A percentile compares a stretch with the other conserved stretches of the same genome.
Evolutionary conservation across 2,888 invertebrate species (phyloP).

Genomic region (Oasisia sp.): DNA sequence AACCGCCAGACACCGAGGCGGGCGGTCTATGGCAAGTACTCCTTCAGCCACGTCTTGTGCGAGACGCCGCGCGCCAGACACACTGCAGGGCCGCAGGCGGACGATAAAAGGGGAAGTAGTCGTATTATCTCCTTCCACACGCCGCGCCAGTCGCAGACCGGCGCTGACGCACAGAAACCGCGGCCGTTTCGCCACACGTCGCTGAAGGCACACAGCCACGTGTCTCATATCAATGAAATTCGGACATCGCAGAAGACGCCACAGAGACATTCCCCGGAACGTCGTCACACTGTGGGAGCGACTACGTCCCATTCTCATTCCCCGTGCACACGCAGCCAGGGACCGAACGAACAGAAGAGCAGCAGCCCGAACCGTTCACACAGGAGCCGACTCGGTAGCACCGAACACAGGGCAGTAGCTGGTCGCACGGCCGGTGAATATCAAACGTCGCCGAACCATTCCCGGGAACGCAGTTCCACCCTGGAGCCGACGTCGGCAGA

Average conservation of each 20-base stretch:
- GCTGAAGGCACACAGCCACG: neutral
- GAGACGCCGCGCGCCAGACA: neutral
- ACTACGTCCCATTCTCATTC: neutral
- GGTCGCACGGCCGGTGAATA: neutral
- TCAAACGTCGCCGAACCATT: too few species aligned
- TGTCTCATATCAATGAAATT: too few species aligned
- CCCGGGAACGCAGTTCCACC: too few species aligned
- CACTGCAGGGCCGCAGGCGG: neutral
- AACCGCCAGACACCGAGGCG: neutral
- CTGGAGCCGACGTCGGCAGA: too few species aligned
- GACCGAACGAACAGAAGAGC: neutral
- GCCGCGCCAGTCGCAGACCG: neutral
- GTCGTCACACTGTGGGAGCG: neutral
- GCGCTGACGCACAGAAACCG: neutral
- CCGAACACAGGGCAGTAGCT: neutral
- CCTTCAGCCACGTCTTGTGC: neutral
- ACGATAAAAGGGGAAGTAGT: neutral
- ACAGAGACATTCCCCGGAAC: neutral
- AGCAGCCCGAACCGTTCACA: neutral
- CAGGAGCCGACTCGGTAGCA: too few species aligned
- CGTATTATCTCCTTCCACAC: neutral
- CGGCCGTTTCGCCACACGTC: neutral
- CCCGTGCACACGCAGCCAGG: neutral
- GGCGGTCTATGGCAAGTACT: neutral
- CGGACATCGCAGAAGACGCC: neutral